Conservation (phyloP, 1,140 invertebrate species). For the Drosophila subpulchrella region DNA sequence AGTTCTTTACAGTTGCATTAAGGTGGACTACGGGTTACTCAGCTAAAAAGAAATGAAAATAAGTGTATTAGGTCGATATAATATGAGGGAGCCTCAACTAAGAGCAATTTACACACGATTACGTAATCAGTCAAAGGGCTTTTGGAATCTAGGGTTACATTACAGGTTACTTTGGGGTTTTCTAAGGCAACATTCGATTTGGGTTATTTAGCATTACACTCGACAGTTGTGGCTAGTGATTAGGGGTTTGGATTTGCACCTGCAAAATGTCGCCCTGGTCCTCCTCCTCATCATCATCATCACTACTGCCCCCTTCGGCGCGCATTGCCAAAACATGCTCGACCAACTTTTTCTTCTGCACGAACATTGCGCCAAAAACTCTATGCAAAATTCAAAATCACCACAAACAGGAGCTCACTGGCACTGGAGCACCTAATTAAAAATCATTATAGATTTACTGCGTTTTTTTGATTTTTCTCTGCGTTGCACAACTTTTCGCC, state of each 20-base stretch:
- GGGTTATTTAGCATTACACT: constrained; percentile 48
- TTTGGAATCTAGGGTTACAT: constrained; percentile 49
- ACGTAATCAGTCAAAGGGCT: constrained; percentile 68
- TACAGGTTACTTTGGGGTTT: constrained; percentile 28
- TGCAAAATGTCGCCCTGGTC: constrained; percentile 81
- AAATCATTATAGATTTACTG: constrained; percentile 65
- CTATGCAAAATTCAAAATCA: constrained; percentile 55
- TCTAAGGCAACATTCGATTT: constrained; percentile 42
- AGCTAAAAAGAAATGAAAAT: constrained; percentile 66
- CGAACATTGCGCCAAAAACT: constrained; percentile 66
- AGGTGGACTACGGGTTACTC: constrained; percentile 39
- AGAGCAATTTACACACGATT: constrained; percentile 54
- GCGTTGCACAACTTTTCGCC: constrained; percentile 18
- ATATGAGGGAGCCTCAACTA: constrained; percentile 39
- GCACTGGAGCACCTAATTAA: constrained; percentile 13
- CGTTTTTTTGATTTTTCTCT: constrained; percentile 3
- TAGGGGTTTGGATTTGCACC: constrained; percentile 52
- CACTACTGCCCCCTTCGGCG: constrained; percentile 55
- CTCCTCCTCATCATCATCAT: constrained; percentile 78
- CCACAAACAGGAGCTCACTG: constrained; percentile 11
- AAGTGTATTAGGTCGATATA: constrained; percentile 41
- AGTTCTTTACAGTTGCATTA: constrained; percentile 40
- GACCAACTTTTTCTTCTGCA: constrained; percentile 82
- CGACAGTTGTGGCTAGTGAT: constrained; percentile 23
- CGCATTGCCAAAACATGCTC: constrained; percentile 79